A percentile compares a stretch with the other conserved stretches of the same genome.
Evolutionary conservation across 2,797 vertebrate genomes (phyloP).

Genomic region (Xiphorhynchus erythropygius): DNA sequence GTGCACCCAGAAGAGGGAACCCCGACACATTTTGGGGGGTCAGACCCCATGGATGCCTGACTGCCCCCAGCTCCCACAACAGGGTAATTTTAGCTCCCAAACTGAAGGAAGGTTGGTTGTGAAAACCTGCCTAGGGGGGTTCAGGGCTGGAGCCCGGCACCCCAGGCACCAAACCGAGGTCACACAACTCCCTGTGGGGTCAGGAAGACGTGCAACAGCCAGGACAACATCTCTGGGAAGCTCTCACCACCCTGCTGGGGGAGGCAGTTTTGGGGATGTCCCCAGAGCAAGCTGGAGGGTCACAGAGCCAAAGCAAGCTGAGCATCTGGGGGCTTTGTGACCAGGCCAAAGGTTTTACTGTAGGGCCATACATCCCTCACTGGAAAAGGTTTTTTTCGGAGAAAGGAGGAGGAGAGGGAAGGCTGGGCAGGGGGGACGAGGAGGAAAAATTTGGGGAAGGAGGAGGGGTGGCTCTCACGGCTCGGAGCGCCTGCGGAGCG

Average conservation of each 20-base stretch:
- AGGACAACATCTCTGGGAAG: neutral
- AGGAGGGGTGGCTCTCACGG: neutral
- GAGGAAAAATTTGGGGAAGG: slow-evolving; percentile 8
- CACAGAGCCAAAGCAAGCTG: rapidly evolving
- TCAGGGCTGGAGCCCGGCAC: rapidly evolving
- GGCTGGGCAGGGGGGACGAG: neutral
- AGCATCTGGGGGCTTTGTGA: neutral
- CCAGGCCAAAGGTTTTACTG: neutral
- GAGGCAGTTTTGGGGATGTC: neutral
- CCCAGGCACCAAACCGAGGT: neutral
- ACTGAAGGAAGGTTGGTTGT: neutral
- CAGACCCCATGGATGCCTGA: neutral
- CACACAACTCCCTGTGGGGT: rapidly evolving
- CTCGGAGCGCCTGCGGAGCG: neutral
- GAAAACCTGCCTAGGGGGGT: neutral
- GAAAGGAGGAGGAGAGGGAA: neutral
- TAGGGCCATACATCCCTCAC: neutral
- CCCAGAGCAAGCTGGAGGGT: neutral
- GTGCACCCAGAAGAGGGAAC: neutral
- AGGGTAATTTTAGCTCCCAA: neutral
- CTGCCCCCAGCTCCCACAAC: neutral
- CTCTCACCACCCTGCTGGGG: neutral
- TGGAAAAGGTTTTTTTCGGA: neutral
- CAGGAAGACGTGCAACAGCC: neutral
- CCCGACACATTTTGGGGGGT: neutral